Conservation (phyloP, 2,113 vertebrate species). For the Corythaixoides concolor region DNA sequence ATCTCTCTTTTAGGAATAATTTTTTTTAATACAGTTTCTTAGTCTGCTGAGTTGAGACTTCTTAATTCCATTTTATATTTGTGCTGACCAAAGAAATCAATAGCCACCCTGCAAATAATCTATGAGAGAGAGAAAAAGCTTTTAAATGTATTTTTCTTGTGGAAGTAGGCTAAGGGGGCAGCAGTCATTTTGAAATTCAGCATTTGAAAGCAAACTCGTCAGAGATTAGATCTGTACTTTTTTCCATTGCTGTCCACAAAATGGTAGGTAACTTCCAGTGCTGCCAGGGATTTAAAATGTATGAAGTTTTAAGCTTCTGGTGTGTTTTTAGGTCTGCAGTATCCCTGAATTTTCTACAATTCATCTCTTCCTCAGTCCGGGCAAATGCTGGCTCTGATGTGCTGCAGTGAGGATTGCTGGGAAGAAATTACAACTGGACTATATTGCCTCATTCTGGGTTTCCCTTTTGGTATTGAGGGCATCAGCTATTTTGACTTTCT, state of each 20-base stretch:
- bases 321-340: background rate
- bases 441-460: background rate
- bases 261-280: background rate
- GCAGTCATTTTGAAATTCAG: background rate
- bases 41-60: slow-evolving; percentile 37
- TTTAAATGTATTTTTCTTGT: background rate
- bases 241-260: background rate
- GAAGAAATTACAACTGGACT: background rate
- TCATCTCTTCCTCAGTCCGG: background rate
- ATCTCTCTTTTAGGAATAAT: background rate
- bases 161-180: background rate
- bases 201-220: background rate
- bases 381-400: background rate
- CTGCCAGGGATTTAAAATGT: background rate
- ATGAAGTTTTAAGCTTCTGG: background rate
- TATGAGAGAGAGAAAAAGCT: background rate
- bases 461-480: background rate
- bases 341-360: background rate
- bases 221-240: background rate
- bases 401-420: background rate
- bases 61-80: slow-evolving; percentile 1
- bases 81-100: slow-evolving; percentile 45
- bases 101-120: slow-evolving; percentile 27
- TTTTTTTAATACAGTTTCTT: slow-evolving; percentile 1
- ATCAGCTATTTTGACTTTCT: background rate